Percentiles rank a stretch among this genome's conserved stretches.
Evolutionary conservation across 1,140 invertebrate genomes (phyloP).

Genomic region (Drosophila grimshawi): DNA sequence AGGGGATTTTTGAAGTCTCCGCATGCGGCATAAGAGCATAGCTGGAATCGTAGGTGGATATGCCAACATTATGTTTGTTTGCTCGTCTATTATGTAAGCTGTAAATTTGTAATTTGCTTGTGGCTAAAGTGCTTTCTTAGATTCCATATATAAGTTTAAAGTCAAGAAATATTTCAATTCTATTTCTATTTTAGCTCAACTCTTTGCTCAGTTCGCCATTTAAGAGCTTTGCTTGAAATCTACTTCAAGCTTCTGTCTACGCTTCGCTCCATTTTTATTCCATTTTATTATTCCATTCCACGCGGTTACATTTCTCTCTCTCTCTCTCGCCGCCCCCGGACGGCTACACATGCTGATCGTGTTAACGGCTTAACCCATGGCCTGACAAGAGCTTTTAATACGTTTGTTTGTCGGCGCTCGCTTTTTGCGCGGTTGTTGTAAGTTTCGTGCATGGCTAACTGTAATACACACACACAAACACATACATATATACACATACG

Average conservation of each 20-base stretch:
- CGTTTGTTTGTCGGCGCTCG: conserved; percentile 13
- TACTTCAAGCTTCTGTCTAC: not conserved
- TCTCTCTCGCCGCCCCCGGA: not conserved
- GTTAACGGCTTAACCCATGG: not conserved
- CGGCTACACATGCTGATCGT: no score
- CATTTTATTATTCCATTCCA: not conserved
- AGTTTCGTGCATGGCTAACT: conserved; percentile 49
- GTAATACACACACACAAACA: conserved; percentile 62
- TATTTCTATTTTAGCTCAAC: not conserved
- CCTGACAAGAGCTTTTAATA: not conserved
- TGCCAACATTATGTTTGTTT: not conserved
- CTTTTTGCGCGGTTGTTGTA: conserved; percentile 5
- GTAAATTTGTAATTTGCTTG: not conserved
- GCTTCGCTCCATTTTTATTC: not conserved
- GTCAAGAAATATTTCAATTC: not conserved
- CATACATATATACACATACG: not conserved
- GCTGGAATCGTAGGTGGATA: conserved; percentile 31
- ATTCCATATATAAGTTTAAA: no score
- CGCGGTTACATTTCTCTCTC: not conserved
- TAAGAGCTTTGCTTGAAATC: not conserved
- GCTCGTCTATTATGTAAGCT: not conserved
- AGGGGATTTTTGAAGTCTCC: conserved; percentile 17
- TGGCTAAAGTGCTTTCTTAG: no score
- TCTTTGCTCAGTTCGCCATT: not conserved
- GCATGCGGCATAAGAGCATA: conserved; percentile 4